These are phyloP conservation scores for Formica aserva DNA, from an alignment of 2,888 invertebrate genomes.

Conservation along the genomic window DNA sequence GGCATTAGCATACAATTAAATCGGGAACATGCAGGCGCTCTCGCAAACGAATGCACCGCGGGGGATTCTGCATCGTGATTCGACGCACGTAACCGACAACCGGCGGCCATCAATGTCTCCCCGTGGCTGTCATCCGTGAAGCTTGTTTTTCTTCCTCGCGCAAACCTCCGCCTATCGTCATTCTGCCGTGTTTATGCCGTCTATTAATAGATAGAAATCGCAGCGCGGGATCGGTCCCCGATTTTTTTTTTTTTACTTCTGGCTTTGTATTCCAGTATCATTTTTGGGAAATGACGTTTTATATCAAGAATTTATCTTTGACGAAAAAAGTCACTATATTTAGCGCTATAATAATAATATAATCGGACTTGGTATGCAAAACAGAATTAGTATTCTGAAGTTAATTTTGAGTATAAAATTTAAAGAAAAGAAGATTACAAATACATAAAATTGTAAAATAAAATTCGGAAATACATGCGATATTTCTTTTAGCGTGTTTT, in stretches of 20 bases:
- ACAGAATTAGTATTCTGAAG: not conserved
- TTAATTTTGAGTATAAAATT: not conserved
- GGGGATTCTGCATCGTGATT: conserved; percentile 57
- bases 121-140: conserved; percentile 53
- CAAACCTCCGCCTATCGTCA: conserved; percentile 46
- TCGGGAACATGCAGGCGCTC: conserved; percentile 47
- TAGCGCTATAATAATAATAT: not conserved
- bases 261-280: not conserved
- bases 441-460: not conserved
- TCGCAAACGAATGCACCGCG: conserved; percentile 22
- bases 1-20: conserved; percentile 75
- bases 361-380: not conserved
- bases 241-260: conserved; percentile 5
- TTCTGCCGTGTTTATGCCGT: conserved; percentile 61
- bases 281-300: conserved; percentile 3
- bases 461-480: conserved; percentile 11
- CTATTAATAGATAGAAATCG: conserved; percentile 69
- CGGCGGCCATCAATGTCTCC: conserved; percentile 53
- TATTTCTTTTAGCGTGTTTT: not conserved
- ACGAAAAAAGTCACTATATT: not conserved
- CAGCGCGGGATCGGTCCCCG: conserved; percentile 65
- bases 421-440: not conserved
- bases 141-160: conserved; percentile 52
- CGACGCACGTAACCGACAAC: conserved; percentile 62
- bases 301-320: not conserved